Evolutionary conservation across 2,113 vertebrate species (phyloP), one percentile per base, ranked within the genome.

Genomic region (Hippocampus guttulatus): DNA sequence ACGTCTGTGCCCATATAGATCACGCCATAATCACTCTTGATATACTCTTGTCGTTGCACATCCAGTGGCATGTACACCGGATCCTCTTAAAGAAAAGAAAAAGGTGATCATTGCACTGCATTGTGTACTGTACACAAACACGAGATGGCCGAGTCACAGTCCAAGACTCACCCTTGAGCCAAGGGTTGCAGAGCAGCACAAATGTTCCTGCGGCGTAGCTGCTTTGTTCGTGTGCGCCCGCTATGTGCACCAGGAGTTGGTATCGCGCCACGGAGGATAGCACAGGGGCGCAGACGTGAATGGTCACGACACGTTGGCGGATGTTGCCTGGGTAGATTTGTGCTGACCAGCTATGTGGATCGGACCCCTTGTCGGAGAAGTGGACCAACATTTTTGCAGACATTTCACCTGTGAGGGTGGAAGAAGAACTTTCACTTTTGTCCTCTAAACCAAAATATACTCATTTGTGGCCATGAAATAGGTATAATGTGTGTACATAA

Each of bases 141-240:
- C 25, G 33, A 21, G 60, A 30, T 33, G n/a, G 21, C 52, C 10
- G n/a, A 27, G 23, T 15, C 25, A 2, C 9, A 11, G 52, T n/a
- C 6, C 8, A 23, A 16, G 45, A 70, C 73, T 43, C 47, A 88
- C 88, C 71, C 71, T 77, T 75, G 14, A 82, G 68, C 88, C 88
- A 91, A 23, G 88, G 88, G 73, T 89, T 89, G 81, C 71, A 89
- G 33, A 88, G 84, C 65, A 90, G 66, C 57, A 86, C 80, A 75
- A 90, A 88, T 0, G 11, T 41, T 11, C 87, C 90, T 9, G 79
- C 21, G 10, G 1, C 0, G 21, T 75, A 88, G 49, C 20, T 82
- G n/a, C 4, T 55, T 30, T 27, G 61, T 41, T 6, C 1, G 30
- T 1, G 0, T 0, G 0, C 2, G 21, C 68, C 67, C 67, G 76